Percentiles rank a stretch among this genome's conserved stretches.
phyloP scores from a whole-genome alignment of 2,888 invertebrate species.

The Athalia cordata region DNA sequence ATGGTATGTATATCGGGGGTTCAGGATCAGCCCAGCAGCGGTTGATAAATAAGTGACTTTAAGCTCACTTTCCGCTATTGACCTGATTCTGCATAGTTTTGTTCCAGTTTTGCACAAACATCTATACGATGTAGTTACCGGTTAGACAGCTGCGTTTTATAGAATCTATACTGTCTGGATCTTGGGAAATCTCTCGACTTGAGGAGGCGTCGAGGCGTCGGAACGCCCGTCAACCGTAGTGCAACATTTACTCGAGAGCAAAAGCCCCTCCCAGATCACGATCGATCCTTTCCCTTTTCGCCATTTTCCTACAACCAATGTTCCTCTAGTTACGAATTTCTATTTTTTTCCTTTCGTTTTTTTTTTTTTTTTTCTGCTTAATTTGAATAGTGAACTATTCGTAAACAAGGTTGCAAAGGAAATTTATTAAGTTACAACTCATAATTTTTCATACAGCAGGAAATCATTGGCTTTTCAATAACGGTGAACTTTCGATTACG shows the following conservation, averaged over 20 bases:
- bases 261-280: slow-evolving; percentile 35
- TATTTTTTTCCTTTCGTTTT: not conserved
- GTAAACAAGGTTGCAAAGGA: too few relatives aligned
- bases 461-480: too few relatives aligned
- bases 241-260: not conserved
- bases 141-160: slow-evolving; percentile 25
- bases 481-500: too few relatives aligned
- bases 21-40: not conserved
- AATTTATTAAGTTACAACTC: too few relatives aligned
- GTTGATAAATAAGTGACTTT: not conserved
- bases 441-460: too few relatives aligned
- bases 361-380: not conserved
- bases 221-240: slow-evolving; percentile 2
- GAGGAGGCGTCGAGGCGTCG: slow-evolving; percentile 14
- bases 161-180: slow-evolving; percentile 20
- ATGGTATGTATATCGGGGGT: not conserved
- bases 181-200: slow-evolving; percentile 33
- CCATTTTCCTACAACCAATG: slow-evolving; percentile 6
- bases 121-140: slow-evolving; percentile 31
- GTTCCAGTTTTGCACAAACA: slow-evolving; percentile 32
- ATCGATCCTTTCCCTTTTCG: slow-evolving; percentile 41
- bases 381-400: not conserved
- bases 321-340: not conserved
- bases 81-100: slow-evolving; percentile 60
- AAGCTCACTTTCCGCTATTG: slow-evolving; percentile 63